Evolutionary conservation across 1,140 invertebrate genomes (phyloP).

Genomic region (Eciton burchellii): DNA sequence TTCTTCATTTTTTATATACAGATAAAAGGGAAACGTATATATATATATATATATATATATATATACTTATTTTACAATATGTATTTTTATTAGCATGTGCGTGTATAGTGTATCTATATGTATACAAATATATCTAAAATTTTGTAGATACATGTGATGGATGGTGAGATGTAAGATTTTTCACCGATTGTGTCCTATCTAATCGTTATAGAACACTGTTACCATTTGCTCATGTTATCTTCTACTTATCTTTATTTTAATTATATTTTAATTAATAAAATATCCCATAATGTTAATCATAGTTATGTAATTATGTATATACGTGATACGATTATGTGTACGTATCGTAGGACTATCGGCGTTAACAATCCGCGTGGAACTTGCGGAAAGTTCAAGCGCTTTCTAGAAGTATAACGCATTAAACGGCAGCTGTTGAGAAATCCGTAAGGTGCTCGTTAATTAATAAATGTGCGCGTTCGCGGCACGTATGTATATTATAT

Average conservation of each 20-base stretch:
- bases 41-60: too few relatives aligned
- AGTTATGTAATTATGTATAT: too few relatives aligned
- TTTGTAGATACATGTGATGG: conserved; percentile 28
- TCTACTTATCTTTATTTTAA: background rate
- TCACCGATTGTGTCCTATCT: background rate
- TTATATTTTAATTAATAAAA: background rate
- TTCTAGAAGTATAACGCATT: background rate
- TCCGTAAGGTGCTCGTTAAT: too few relatives aligned
- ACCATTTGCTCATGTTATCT: background rate
- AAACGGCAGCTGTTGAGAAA: conserved; percentile 35
- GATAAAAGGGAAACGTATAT: background rate
- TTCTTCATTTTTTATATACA: conserved; percentile 3
- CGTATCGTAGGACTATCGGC: background rate
- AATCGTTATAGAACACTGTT: conserved; percentile 23
- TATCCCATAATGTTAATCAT: too few relatives aligned
- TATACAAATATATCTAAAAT: background rate
- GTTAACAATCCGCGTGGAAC: background rate
- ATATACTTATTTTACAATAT: too few relatives aligned
- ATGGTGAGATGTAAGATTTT: background rate
- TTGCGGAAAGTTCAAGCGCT: background rate
- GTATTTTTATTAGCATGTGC: background rate
- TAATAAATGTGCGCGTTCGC: background rate
- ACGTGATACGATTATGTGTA: background rate
- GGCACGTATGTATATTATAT: conserved; percentile 12
- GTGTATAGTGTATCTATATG: background rate